phyloP scores from a whole-genome alignment of 2,113 vertebrate genomes.

The Phocoena phocoena region DNA sequence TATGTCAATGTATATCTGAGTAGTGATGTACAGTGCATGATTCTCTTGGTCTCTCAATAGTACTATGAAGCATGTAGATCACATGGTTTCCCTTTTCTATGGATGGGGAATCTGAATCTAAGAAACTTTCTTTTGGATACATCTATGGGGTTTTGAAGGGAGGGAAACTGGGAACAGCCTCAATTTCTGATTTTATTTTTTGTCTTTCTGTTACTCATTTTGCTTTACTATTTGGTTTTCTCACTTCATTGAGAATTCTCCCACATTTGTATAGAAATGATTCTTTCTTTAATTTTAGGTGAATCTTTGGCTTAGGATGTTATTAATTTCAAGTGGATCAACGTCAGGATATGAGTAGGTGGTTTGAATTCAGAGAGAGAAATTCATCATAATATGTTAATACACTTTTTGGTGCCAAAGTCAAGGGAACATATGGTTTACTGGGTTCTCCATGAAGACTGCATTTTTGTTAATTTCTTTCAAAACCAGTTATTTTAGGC shows the following conservation, averaged over 20 bases:
- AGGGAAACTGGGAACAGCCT: neutral
- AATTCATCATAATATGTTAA: conserved; percentile 16
- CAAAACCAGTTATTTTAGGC: conserved; percentile 47
- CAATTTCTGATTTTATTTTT: neutral
- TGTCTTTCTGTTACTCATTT: neutral
- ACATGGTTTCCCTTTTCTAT: neutral
- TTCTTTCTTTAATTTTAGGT: neutral
- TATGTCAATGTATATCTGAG: neutral
- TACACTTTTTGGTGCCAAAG: conserved; percentile 1
- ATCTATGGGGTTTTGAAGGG: rapidly evolving
- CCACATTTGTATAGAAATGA: neutral
- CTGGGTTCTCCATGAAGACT: neutral
- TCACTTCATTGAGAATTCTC: neutral
- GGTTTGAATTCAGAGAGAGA: conserved; percentile 42
- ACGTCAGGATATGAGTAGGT: conserved; percentile 19
- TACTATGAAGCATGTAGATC: neutral
- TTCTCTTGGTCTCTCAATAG: neutral
- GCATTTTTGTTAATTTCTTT: conserved; percentile 52
- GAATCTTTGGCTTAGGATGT: conserved; percentile 15
- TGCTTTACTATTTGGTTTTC: neutral
- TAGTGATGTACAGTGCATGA: neutral
- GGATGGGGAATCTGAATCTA: neutral
- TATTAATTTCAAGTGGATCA: conserved; percentile 14
- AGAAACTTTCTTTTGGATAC: neutral
- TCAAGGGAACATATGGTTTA: conserved; percentile 41